These are phyloP conservation scores for Acanthurus tractus DNA, from an alignment of 2,797 vertebrate genomes.

Conservation along the genomic window DNA sequence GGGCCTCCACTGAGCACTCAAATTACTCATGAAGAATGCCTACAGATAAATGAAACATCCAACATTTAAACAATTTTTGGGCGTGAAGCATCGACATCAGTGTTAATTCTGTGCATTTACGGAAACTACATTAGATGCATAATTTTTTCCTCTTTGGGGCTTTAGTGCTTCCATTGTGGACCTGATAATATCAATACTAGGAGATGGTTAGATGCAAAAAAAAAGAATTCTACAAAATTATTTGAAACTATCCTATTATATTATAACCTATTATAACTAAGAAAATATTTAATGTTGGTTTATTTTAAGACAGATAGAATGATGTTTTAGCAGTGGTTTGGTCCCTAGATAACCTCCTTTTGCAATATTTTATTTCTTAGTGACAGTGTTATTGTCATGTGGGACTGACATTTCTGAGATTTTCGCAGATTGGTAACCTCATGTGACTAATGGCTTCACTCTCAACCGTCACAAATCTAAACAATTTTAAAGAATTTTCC, in stretches of 20 bases:
- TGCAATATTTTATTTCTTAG: neutral
- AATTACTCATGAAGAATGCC: neutral
- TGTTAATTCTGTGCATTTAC: neutral
- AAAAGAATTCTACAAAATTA: conserved; percentile 5
- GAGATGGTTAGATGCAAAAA: neutral
- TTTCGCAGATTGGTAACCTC: neutral
- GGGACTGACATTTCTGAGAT: neutral
- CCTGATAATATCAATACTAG: neutral
- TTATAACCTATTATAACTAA: no score
- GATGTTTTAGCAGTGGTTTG: neutral
- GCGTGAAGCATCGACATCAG: neutral
- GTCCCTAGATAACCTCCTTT: neutral
- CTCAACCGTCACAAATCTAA: neutral
- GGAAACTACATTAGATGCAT: neutral
- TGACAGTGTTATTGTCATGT: neutral
- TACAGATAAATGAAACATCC: neutral
- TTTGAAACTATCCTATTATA: neutral
- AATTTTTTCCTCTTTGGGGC: neutral
- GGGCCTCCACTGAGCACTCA: neutral
- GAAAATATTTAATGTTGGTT: neutral
- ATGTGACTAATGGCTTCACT: conserved; percentile 10
- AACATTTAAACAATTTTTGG: neutral
- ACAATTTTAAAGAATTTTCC: neutral
- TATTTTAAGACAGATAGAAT: neutral
- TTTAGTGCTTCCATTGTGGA: neutral